Evolutionary conservation across 2,113 vertebrate genomes (phyloP).

Genomic region (Callipepla californica): DNA sequence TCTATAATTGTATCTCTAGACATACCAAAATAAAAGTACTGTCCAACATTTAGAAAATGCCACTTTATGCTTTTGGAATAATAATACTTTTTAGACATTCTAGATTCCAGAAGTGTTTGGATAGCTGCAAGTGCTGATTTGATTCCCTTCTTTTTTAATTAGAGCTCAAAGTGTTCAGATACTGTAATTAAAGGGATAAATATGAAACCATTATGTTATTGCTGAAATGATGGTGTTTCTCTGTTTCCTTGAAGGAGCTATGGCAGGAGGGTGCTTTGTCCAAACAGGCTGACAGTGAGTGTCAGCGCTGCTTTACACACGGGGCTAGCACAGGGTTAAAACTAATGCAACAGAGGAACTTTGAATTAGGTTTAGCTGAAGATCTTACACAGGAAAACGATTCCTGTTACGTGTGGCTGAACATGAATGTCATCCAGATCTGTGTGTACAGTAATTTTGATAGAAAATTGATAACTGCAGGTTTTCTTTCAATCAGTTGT

Average conservation of each 20-base stretch:
- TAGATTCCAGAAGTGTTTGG: neutral
- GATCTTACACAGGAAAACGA: slow-evolving; percentile 15
- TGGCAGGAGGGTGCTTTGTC: neutral
- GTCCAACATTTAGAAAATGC: neutral
- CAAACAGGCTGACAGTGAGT: neutral
- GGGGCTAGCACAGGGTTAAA: slow-evolving; percentile 26
- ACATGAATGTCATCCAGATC: neutral
- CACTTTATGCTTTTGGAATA: neutral
- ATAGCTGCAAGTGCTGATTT: neutral
- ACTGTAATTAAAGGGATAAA: neutral
- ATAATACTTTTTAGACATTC: neutral
- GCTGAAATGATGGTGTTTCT: neutral
- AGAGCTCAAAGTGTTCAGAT: neutral
- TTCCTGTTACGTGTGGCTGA: neutral
- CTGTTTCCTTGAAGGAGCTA: neutral
- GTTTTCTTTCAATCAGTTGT: neutral
- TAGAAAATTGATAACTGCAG: neutral
- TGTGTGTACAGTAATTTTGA: neutral
- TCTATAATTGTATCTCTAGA: neutral
- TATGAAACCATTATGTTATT: neutral
- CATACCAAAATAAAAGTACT: neutral
- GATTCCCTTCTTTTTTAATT: neutral
- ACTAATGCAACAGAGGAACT: neutral
- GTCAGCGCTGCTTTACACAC: neutral
- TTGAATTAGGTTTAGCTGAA: neutral